phyloP scores from a whole-genome alignment of 92 coral and sea anemone genomes.

The Zoanthus solanderi region DNA sequence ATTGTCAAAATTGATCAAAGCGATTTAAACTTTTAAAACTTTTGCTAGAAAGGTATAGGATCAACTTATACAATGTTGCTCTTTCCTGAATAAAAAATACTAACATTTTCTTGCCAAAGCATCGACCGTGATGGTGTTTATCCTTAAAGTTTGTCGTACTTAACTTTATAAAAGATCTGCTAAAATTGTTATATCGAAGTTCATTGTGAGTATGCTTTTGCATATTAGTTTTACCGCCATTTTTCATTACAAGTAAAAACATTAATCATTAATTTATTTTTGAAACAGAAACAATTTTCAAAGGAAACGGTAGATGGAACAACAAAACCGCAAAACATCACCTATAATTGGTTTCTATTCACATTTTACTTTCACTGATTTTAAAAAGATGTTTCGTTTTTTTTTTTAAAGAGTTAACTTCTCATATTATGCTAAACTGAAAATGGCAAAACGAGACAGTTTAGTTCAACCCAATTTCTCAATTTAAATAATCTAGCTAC shows the following conservation, averaged over 20 bases:
- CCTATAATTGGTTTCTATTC: not conserved
- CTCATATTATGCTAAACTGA: not conserved
- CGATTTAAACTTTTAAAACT: too few species aligned
- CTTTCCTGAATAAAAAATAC: too few species aligned
- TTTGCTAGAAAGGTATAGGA: not conserved
- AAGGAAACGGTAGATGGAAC: slow-evolving; percentile 20
- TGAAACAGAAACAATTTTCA: not conserved
- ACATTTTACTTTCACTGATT: not conserved
- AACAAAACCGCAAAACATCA: not conserved
- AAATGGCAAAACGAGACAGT: too few species aligned
- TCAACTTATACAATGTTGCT: too few species aligned
- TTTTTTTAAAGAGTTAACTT: not conserved
- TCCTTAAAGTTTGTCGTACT: too few species aligned
- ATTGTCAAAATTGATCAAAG: not conserved
- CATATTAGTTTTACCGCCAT: not conserved
- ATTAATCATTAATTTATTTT: not conserved
- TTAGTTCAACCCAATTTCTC: too few species aligned
- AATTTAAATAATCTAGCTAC: too few species aligned
- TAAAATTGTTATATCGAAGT: not conserved
- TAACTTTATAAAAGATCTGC: too few species aligned
- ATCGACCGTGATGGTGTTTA: too few species aligned
- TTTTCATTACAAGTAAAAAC: not conserved
- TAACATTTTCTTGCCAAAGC: too few species aligned
- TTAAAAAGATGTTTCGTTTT: not conserved
- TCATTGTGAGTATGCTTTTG: not conserved